Evolutionary conservation across 1,140 invertebrate genomes (phyloP), one percentile per base, ranked within the genome.

Genomic region (Penaeus japonicus): DNA sequence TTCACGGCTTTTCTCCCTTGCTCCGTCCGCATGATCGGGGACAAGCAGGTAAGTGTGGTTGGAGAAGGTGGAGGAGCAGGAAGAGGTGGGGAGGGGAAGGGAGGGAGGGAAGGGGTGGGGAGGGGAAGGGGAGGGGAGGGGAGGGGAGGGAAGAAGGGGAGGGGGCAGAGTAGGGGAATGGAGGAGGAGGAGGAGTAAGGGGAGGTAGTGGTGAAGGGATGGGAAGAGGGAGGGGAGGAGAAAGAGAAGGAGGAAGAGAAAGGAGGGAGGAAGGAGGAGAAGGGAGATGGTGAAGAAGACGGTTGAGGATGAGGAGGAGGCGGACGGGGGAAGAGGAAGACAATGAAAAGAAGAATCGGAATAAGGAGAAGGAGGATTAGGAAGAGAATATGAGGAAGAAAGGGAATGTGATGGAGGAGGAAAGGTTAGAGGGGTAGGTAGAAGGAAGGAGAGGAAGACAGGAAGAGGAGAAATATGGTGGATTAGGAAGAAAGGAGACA

Each of bases 1-100:
- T 96, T 95, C 84, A 96, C 96, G 0, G 96, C 96, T 30, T 97
- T 96, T 92, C 94, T 97, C 22, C 95, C 96, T 92, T 97, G 96
- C 92, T 94, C 94, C 91, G 95, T 96, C 89, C 93, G 95, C 88
- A 95, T 95, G 92, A 93, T 95, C 80, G 94, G 94, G 17, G 95
- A 95, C 91, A 93, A 94, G 92, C 94, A 94, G 91, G 94, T 95
- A 91, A 94, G 93, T 90, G 12, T 17, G 3, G 35, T 4, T 1
- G 10, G 24, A 1, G 53, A 4, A 35, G 4, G 17, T 0, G 15
- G 22, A 5, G 1, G 18, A 35, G 20, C 47, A 2, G 4, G 0
- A 35, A 4, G 4, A 22, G 0, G 12, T 3, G 20, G 17, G 22
- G 20, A 3, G 4, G 18, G 17, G 24, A 22, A 35, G 4, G 1